phyloP scores from a whole-genome alignment of 2,888 invertebrate genomes.

The Drosophila mulleri region DNA sequence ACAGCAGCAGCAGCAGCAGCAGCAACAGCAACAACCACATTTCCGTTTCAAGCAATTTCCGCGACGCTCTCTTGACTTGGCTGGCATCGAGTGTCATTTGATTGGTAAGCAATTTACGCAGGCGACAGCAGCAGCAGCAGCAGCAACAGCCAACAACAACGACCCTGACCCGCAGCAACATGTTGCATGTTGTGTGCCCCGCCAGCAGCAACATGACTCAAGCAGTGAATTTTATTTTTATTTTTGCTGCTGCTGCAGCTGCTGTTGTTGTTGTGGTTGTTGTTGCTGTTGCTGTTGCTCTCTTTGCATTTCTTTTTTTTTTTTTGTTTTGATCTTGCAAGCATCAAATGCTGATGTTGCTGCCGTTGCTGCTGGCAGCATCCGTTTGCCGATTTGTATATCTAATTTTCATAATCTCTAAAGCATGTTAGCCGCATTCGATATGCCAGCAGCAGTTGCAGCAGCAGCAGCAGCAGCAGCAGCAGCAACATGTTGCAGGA shows the following conservation, averaged over 20 bases:
- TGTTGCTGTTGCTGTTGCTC: neutral
- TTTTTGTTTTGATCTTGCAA: constrained; percentile 57
- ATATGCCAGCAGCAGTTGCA: constrained; percentile 47
- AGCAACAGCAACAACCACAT: constrained; percentile 65
- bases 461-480: constrained; percentile 46
- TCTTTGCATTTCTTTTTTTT: constrained; percentile 41
- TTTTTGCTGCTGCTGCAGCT: neutral
- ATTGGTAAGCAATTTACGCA: constrained; percentile 77
- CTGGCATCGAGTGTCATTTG: constrained; percentile 66
- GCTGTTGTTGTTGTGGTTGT: neutral
- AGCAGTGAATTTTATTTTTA: constrained; percentile 34
- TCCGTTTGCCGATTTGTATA: constrained; percentile 82
- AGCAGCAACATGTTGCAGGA: constrained; percentile 75
- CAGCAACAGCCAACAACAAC: constrained; percentile 40
- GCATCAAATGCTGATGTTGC: constrained; percentile 60
- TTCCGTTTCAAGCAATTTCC: constrained; percentile 81
- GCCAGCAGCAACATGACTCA: constrained; percentile 46
- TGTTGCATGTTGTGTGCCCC: constrained; percentile 62
- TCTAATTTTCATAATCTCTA: constrained; percentile 79
- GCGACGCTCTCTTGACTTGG: constrained; percentile 57
- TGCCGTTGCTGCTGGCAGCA: constrained; percentile 55
- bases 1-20: constrained; percentile 30
- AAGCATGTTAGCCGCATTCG: constrained; percentile 58
- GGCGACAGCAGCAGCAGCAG: constrained; percentile 32
- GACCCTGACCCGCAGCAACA: constrained; percentile 76